Evolutionary conservation across 2,797 vertebrate species (phyloP).

Genomic region (Euthynnus affinis): DNA sequence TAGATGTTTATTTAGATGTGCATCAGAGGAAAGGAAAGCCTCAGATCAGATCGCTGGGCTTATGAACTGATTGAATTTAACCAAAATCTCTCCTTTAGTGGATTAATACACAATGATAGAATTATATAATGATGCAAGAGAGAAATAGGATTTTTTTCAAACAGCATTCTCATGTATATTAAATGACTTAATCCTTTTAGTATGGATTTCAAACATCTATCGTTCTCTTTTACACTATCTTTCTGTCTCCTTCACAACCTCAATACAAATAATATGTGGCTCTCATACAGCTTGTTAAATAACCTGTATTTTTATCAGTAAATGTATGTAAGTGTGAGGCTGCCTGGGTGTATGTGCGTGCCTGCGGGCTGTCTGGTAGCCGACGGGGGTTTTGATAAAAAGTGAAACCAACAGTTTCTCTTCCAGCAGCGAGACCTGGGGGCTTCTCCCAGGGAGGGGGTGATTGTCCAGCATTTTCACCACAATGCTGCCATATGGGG

Average conservation of each 20-base stretch:
- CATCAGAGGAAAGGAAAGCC: conserved; percentile 61
- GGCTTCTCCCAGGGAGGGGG: conserved; percentile 78
- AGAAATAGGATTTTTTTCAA: conserved; percentile 4
- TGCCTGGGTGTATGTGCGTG: conserved; percentile 37
- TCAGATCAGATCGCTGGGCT: conserved; percentile 58
- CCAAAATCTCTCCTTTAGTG: conserved; percentile 64
- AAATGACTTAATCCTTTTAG: conserved; percentile 1
- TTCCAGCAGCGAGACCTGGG: conserved; percentile 86
- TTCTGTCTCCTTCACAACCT: conserved; percentile 20
- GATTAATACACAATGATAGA: conserved; percentile 60
- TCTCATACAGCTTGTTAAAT: conserved; percentile 33
- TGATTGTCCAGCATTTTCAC: conserved; percentile 91
- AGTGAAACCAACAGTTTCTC: conserved; percentile 90
- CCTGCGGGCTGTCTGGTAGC: conserved; percentile 78
- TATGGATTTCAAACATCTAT: conserved; percentile 20
- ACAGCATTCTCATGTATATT: conserved; percentile 8
- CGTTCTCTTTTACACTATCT: background rate
- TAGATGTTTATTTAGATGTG: conserved; percentile 65
- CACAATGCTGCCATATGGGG: conserved; percentile 94
- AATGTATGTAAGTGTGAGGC: conserved; percentile 3
- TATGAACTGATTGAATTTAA: conserved; percentile 67
- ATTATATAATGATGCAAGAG: conserved; percentile 28
- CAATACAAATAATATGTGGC: conserved; percentile 23
- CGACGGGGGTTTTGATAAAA: conserved; percentile 77
- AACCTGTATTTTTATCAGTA: conserved; percentile 43